Percentiles rank a stretch among this genome's conserved stretches.
These are phyloP conservation scores for Empidonax alnorum DNA, from an alignment of 2,113 vertebrate species.

Conservation along the genomic window DNA sequence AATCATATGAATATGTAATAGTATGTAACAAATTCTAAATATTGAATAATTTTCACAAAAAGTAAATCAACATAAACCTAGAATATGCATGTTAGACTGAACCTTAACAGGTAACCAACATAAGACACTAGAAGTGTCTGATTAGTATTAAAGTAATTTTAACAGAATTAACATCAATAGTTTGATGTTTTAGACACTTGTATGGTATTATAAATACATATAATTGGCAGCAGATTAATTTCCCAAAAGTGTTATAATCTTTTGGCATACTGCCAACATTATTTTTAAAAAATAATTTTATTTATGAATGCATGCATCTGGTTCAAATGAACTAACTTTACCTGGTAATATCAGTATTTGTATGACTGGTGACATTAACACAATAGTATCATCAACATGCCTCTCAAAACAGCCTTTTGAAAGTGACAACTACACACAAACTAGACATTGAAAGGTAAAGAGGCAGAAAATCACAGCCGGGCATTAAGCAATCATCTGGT, in stretches of 20 bases:
- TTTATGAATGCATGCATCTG: background rate
- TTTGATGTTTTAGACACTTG: background rate
- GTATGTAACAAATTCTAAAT: background rate
- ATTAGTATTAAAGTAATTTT: background rate
- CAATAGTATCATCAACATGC: background rate
- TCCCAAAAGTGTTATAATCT: background rate
- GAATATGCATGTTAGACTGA: background rate
- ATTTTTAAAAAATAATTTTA: background rate
- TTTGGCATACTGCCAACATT: background rate
- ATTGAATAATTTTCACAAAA: background rate
- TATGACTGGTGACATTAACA: slow-evolving; percentile 8
- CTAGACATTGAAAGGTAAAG: background rate
- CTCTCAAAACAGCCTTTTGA: slow-evolving; percentile 32
- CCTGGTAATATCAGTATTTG: slow-evolving; percentile 11
- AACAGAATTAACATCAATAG: background rate
- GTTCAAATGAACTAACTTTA: slow-evolving; percentile 29
- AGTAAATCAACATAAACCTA: background rate
- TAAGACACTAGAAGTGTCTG: background rate
- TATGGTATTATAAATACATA: background rate
- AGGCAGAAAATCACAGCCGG: background rate
- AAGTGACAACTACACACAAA: background rate
- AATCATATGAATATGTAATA: background rate
- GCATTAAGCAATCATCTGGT: background rate
- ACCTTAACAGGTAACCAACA: background rate
- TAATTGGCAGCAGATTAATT: background rate